These are phyloP conservation scores for Trematomus bernacchii DNA, from an alignment of 2,797 vertebrate genomes.

Conservation along the genomic window DNA sequence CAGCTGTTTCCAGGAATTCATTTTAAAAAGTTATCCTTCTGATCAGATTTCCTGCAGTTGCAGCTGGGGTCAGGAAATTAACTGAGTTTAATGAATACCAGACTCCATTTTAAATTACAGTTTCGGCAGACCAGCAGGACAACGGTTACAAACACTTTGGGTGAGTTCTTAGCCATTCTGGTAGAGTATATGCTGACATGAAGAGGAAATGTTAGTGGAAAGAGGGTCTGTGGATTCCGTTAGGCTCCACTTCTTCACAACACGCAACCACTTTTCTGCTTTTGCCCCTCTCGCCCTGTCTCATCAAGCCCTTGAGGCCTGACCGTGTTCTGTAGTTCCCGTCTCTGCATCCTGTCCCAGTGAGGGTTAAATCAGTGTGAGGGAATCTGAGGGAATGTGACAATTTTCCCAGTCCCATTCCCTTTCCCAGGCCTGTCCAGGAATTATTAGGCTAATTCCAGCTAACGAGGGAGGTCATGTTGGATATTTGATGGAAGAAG, in stretches of 20 bases:
- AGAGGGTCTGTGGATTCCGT: constrained; percentile 24
- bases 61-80: constrained; percentile 19
- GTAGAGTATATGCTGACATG: constrained; percentile 4
- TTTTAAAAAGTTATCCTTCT: background rate
- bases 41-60: constrained; percentile 14
- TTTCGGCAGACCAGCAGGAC: constrained; percentile 3
- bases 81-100: constrained; percentile 2
- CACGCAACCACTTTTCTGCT: constrained; percentile 27
- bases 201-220: constrained; percentile 28
- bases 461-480: constrained; percentile 46
- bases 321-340: constrained; percentile 32
- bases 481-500: constrained; percentile 10
- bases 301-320: constrained; percentile 44
- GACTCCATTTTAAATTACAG: background rate
- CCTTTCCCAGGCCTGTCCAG: constrained; percentile 36
- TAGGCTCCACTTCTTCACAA: constrained; percentile 54
- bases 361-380: constrained; percentile 61
- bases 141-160: background rate
- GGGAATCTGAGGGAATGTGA: constrained; percentile 57
- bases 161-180: background rate
- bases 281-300: constrained; percentile 2
- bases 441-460: constrained; percentile 62
- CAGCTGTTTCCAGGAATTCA: constrained; percentile 26
- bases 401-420: constrained; percentile 52
- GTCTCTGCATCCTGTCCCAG: constrained; percentile 35